Conservation (phyloP, 2,113 vertebrate species). For the Pluvianellus socialis region DNA sequence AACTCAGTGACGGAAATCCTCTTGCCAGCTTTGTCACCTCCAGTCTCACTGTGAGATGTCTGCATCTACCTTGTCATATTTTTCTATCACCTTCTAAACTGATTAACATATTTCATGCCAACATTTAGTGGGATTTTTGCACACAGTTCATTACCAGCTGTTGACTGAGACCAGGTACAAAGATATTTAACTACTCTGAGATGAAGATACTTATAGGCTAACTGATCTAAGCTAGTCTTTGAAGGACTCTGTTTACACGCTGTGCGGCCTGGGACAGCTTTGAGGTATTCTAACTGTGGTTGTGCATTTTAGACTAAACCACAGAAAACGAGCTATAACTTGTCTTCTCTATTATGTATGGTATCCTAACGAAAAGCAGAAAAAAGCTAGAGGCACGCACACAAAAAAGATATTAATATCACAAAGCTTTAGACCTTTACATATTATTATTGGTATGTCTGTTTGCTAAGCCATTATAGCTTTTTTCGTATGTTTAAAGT, state of each 20-base stretch:
- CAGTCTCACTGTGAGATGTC: not conserved
- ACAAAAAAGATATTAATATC: not conserved
- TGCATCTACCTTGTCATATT: not conserved
- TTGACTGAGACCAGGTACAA: not conserved
- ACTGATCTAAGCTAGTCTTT: not conserved
- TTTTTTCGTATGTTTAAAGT: not conserved
- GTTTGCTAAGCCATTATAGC: not conserved
- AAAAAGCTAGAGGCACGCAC: not conserved
- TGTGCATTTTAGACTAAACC: not conserved
- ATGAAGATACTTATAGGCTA: not conserved
- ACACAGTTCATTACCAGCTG: not conserved
- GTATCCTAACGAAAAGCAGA: not conserved
- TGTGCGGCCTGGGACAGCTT: not conserved
- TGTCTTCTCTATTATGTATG: not conserved
- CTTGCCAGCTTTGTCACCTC: not conserved
- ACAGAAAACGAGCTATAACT: not conserved
- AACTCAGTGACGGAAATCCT: not conserved
- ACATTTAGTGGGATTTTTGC: not conserved
- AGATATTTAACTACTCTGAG: not conserved
- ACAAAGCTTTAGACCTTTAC: not conserved
- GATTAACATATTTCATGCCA: not conserved
- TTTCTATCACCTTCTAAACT: not conserved
- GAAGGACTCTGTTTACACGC: not conserved
- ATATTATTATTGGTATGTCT: not conserved
- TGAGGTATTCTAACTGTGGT: not conserved